Conservation (phyloP, 2,113 vertebrate genomes). For the Rhinoderma darwinii region DNA sequence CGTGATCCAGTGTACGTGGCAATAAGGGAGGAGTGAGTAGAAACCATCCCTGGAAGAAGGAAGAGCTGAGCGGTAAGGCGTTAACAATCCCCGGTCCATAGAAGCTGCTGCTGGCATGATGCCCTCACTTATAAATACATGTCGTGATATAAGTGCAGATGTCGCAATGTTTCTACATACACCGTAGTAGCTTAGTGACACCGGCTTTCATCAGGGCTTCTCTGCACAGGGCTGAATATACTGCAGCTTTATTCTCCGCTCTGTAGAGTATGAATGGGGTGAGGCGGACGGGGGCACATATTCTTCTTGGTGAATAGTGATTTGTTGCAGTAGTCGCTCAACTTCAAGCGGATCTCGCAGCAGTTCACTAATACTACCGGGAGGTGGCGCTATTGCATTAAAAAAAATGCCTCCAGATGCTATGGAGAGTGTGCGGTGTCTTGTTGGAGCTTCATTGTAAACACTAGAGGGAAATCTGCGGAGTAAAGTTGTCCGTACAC, state of each 20-base stretch:
- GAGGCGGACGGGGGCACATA: not conserved
- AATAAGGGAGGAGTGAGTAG: conserved; percentile 12
- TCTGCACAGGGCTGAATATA: not conserved
- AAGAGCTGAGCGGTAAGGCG: conserved; percentile 23
- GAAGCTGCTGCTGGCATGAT: not conserved
- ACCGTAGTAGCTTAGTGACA: too few relatives aligned
- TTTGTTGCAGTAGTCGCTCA: not conserved
- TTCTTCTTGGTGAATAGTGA: not conserved
- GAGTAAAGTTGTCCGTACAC: too few relatives aligned
- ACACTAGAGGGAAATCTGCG: conserved; percentile 1
- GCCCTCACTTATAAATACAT: not conserved
- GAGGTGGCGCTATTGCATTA: not conserved
- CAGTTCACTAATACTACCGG: not conserved
- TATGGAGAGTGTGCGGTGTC: not conserved
- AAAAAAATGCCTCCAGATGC: not conserved
- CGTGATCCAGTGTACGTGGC: conserved; percentile 30
- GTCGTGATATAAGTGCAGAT: not conserved
- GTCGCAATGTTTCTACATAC: not conserved
- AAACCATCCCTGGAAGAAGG: conserved; percentile 31
- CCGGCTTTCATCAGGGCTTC: too few relatives aligned
- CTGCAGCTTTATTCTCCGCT: not conserved
- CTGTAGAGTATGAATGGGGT: not conserved
- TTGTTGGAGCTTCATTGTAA: not conserved
- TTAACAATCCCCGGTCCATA: not conserved
- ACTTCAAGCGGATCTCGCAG: not conserved